Evolutionary conservation across 2,797 vertebrate species (phyloP).

Genomic region (Anableps anableps): DNA sequence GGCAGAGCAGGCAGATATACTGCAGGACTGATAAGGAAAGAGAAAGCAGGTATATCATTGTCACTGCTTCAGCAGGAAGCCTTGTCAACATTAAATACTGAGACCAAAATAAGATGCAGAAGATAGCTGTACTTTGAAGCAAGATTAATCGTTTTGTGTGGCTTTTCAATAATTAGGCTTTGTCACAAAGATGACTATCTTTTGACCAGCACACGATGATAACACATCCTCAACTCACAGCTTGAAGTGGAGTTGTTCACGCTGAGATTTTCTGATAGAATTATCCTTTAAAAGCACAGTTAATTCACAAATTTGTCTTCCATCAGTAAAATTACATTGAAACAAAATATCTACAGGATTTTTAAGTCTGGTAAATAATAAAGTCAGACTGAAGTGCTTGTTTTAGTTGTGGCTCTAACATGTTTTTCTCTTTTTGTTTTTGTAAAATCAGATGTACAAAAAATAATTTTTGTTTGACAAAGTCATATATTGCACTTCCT

Average conservation of each 20-base stretch:
- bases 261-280: not conserved
- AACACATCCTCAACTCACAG: not conserved
- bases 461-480: not conserved
- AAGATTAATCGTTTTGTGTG: not conserved
- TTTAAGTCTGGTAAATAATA: not conserved
- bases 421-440: not conserved
- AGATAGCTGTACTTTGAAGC: not conserved
- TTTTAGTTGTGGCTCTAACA: not conserved
- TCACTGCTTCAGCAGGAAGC: not conserved
- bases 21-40: conserved; percentile 2
- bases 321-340: not conserved
- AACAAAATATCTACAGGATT: not conserved
- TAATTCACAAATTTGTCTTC: not conserved
- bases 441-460: not conserved
- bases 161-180: not conserved
- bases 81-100: not conserved
- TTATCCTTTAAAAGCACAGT: not conserved
- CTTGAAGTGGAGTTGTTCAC: not conserved
- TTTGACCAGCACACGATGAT: not conserved
- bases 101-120: conserved; percentile 2
- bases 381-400: not conserved
- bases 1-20: not conserved
- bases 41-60: not conserved
- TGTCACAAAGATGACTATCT: not conserved
- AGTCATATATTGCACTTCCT: not conserved